Base-by-base conservation (phyloP, 1,140 invertebrate species). In the Nymphalis io region DNA sequence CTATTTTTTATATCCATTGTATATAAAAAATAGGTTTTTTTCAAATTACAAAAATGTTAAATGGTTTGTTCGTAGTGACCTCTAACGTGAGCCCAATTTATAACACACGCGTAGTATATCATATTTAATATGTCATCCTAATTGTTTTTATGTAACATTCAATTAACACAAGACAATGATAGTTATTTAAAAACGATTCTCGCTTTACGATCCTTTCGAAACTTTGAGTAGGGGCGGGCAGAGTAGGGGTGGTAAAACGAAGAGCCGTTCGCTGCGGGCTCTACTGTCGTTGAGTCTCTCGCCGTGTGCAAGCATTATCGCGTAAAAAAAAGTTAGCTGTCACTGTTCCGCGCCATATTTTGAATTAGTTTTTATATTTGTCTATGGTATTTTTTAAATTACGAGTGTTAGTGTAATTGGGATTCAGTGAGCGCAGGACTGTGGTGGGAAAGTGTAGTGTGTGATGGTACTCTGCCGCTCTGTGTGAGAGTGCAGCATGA, bases 211-310 rank as follows among this genome's bases (percentile, higher is more conserved):
- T 89, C 89, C 89, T 91, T 91, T 91, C 88, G 88, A 88, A 91
- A 91, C 80, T 69, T 72, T 72, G 68, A 86, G 87, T 81, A 87
- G 83, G 85, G 84, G 81, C 69, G 75, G 65, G 16, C 72, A 78
- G 85, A 89, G 87, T 85, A 89, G 88, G 87, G 85, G 84, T 84
- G 84, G 89, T 91, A 89, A 91, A 91, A 91, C 85, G 75, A 73
- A 78, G 80, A 74, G 81, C 58, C 79, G 74, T 66, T 75, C 76
- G 81, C 77, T 75, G 79, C 72, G 57, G 73, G 73, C 76, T 79
- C 73, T 88, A 91, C 75, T 88, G 76, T 74, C 81, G 78, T 68
- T 67, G 66, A 72, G 72, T 72, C 85, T 76, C 79, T 74, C 78
- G 79, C 60, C 75, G 85, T 77, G 82, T 68, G 80, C 75, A 73